A percentile compares a stretch with the other conserved stretches of the same genome.
Conservation (phyloP, 2,113 vertebrate genomes). For the Apus apus region DNA sequence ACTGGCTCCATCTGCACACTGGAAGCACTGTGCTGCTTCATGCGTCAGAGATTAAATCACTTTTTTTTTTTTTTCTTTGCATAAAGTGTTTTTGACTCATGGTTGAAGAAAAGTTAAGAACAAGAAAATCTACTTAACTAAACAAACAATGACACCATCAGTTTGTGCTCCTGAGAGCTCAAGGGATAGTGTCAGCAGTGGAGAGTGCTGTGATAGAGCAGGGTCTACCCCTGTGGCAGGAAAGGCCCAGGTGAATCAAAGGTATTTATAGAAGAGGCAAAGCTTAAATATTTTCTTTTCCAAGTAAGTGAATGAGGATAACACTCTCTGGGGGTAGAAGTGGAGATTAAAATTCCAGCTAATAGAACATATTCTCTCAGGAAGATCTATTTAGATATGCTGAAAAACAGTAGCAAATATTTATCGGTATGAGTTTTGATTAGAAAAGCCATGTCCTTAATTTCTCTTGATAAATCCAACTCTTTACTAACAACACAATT, state of each 20-base stretch:
- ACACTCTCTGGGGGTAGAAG: not conserved
- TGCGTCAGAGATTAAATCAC: not conserved
- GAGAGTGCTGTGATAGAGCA: not conserved
- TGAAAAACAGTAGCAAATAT: conserved; percentile 8
- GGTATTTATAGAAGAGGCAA: not conserved
- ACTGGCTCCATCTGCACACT: not conserved
- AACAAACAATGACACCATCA: not conserved
- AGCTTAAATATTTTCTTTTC: not conserved
- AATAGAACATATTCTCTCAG: not conserved
- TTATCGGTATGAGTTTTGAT: not conserved
- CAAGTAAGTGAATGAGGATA: not conserved
- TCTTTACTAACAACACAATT: not conserved
- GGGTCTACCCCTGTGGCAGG: not conserved
- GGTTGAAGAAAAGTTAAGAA: not conserved
- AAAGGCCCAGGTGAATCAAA: not conserved
- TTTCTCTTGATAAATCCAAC: not conserved
- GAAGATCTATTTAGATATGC: not conserved
- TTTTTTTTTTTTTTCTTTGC: not conserved
- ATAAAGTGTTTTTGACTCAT: not conserved
- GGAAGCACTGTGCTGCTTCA: not conserved
- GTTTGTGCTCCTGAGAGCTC: not conserved
- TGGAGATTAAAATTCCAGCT: not conserved
- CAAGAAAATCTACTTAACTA: not conserved
- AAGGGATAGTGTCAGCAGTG: not conserved
- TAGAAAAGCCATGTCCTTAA: not conserved